A percentile compares a stretch with the other conserved stretches of the same genome.
phyloP scores from a whole-genome alignment of 2,888 invertebrate species.

The Dendrolimus pini region DNA sequence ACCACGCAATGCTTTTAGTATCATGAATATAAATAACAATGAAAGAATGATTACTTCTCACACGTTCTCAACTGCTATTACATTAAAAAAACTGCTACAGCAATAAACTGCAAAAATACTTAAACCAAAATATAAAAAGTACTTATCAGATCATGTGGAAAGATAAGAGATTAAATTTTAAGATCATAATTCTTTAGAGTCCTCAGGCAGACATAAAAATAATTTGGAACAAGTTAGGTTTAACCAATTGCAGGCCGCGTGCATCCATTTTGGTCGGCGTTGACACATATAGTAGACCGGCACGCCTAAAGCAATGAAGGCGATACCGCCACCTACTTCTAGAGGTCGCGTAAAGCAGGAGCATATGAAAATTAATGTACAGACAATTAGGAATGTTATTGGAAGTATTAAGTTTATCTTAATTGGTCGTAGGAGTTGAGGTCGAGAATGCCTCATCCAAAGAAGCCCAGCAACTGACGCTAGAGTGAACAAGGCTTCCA shows the following conservation, averaged over 20 bases:
- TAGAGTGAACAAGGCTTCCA: slow-evolving; percentile 92
- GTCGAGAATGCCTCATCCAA: slow-evolving; percentile 87
- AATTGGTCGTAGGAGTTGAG: slow-evolving; percentile 88
- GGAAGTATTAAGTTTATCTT: slow-evolving; percentile 89
- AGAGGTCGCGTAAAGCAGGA: slow-evolving; percentile 89
- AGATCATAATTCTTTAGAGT: slow-evolving; percentile 71
- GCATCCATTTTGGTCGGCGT: slow-evolving; percentile 84
- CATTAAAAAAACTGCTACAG: too few species aligned
- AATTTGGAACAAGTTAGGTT: slow-evolving; percentile 86
- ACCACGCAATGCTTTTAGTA: too few species aligned
- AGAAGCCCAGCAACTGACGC: slow-evolving; percentile 90
- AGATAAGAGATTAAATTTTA: slow-evolving; percentile 6
- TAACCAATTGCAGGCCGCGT: slow-evolving; percentile 79
- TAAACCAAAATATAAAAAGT: not conserved
- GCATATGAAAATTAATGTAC: slow-evolving; percentile 89
- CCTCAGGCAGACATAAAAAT: slow-evolving; percentile 88
- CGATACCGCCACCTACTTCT: slow-evolving; percentile 88
- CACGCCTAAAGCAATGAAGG: slow-evolving; percentile 85
- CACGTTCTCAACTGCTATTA: too few species aligned
- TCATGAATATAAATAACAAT: too few species aligned
- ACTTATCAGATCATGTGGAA: slow-evolving; percentile 9
- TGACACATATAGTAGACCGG: slow-evolving; percentile 91
- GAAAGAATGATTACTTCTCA: too few species aligned
- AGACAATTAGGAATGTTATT: slow-evolving; percentile 88
- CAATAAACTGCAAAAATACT: too few species aligned